Percentiles rank a stretch among this genome's conserved stretches.
Evolutionary conservation across 2,113 vertebrate species (phyloP).

Genomic region (Nyctereutes procyonoides): DNA sequence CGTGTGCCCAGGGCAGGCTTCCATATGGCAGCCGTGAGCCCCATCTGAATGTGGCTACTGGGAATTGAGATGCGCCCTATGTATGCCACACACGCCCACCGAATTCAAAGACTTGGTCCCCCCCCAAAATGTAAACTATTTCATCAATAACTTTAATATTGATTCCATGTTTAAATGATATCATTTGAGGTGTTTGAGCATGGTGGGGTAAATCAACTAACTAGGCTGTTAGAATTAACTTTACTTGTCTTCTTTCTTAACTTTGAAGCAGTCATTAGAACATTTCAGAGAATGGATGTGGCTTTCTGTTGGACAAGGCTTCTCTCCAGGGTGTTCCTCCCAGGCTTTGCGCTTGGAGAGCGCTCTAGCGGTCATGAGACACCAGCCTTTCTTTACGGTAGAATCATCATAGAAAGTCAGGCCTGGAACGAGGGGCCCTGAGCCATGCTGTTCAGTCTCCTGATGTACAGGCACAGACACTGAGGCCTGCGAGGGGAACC

Average conservation of each 20-base stretch:
- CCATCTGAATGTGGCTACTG: rapidly evolving
- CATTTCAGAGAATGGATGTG: background rate
- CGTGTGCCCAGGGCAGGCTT: background rate
- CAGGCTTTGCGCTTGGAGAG: background rate
- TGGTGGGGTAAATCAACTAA: background rate
- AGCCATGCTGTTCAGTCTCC: background rate
- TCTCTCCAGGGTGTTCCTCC: rapidly evolving
- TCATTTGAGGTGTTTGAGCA: background rate
- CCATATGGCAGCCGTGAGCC: rapidly evolving
- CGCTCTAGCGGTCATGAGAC: rapidly evolving
- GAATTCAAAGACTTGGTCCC: background rate
- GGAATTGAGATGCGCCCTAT: rapidly evolving
- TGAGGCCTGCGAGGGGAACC: background rate
- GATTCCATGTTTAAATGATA: background rate
- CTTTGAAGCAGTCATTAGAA: background rate
- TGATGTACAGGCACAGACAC: background rate
- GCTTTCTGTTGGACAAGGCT: background rate
- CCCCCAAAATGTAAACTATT: background rate
- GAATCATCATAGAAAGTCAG: background rate
- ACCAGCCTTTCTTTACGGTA: background rate
- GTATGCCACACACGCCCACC: rapidly evolving
- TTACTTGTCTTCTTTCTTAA: background rate
- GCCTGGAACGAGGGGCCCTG: background rate
- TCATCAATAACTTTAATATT: background rate
- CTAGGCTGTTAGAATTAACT: background rate